Base-by-base conservation (phyloP, 92 coral and sea anemone genomes). In the Hydrozoanthus gracilis region DNA sequence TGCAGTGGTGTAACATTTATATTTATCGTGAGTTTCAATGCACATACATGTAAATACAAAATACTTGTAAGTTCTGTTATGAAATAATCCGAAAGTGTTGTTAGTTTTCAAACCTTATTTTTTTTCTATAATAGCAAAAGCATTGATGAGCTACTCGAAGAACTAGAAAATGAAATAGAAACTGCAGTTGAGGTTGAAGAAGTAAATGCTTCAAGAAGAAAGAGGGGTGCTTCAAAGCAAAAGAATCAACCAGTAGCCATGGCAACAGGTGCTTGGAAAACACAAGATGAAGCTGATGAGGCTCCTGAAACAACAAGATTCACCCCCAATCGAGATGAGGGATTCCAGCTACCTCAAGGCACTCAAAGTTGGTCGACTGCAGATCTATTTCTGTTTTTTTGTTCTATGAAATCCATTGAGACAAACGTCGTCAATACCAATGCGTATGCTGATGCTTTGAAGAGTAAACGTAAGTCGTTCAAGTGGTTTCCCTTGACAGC, bases 341-440 rank as follows among this genome's bases (percentile, higher is more conserved):
- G 87, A 14, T 82, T 88, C 60, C 87, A 88, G 87, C 82, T 88
- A 27, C 90, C 90, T 54, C n/a, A 44, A 60, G 82, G 60, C 44
- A 55, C 71, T 58, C 87, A 88, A 80, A 75, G 76, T 64, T 88
- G 90, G 90, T 71, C 86, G 18, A 76, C 87, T 35, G 86, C 74
- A 88, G 90, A 88, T 44, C 74, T 88, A 54, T 80, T 80, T 77
- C 58, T 79, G 68, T 83, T 82, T 52, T 88, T 82, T 60, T 80
- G 71, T 70, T 82, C 90, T 13, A 75, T 88, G 82, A 74, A 64
- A 60, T 78, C 67, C 45, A 71, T 65, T 54, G 65, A 27, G 17
- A 45, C 71, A 20, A 87, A 69, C 14, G 71, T 87, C 15, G 64
- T 11, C n/a, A 88, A 88, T 44, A 88, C 87, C 58, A 82, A 82